Conservation (phyloP, 2,113 vertebrate genomes). For the Hyla sarda region DNA sequence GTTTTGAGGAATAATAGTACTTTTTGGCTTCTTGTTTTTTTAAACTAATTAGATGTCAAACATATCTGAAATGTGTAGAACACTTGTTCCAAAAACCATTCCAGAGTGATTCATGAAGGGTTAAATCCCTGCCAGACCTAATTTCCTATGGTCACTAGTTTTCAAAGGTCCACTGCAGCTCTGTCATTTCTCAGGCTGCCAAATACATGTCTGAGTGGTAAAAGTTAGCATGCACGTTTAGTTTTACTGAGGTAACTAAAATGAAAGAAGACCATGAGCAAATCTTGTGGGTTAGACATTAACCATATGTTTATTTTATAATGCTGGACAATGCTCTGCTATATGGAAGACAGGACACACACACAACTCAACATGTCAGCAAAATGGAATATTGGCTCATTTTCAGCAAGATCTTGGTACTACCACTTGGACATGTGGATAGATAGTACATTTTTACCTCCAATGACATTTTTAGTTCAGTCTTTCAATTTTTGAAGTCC, state of each 20-base stretch:
- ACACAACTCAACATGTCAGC: constrained; percentile 67
- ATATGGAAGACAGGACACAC: constrained; percentile 38
- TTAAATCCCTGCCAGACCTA: constrained; percentile 78
- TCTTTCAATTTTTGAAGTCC: constrained; percentile 49
- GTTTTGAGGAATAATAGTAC: constrained; percentile 65
- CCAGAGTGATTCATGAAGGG: constrained; percentile 71
- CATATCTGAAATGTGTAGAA: constrained; percentile 68
- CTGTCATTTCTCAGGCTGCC: constrained; percentile 70
- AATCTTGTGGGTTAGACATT: constrained; percentile 47
- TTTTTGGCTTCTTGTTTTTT: constrained; percentile 65
- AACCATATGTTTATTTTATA: constrained; percentile 38
- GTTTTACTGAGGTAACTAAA: constrained; percentile 62
- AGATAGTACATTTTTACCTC: constrained; percentile 63
- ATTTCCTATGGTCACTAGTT: constrained; percentile 82
- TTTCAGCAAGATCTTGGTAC: constrained; percentile 61
- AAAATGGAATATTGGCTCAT: constrained; percentile 65
- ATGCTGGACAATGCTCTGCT: constrained; percentile 65
- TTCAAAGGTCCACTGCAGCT: constrained; percentile 73
- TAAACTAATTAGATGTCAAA: constrained; percentile 74
- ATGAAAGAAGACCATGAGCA: constrained; percentile 56
- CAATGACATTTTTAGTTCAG: constrained; percentile 61
- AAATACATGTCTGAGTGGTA: constrained; percentile 66
- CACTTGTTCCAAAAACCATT: constrained; percentile 67
- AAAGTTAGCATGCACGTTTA: constrained; percentile 62
- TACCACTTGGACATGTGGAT: constrained; percentile 67